Base-by-base conservation (phyloP, 2,888 invertebrate genomes). In the Entomobrya proxima region DNA sequence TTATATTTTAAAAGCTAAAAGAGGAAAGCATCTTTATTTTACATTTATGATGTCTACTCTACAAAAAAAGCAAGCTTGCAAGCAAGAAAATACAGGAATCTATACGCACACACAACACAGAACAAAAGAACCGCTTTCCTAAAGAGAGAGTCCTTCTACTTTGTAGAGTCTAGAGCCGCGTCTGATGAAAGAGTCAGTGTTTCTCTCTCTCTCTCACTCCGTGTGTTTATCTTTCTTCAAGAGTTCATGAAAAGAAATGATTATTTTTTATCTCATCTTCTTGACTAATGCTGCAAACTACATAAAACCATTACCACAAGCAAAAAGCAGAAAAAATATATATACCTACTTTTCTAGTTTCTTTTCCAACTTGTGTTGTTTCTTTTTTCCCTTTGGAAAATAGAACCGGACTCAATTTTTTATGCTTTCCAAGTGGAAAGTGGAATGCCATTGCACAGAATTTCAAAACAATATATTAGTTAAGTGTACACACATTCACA, bases 241-340 rank as follows among this genome's bases (percentile, higher is more conserved):
- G 75, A 75, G 75, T 76, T 83, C 83, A 83, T 83, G 67, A 83
- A 69, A 83, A 69, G 35, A 27, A 76, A 76, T 77, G 83, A 83
- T 76, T 83, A 83, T 77, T 83, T 69, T 83, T 52, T 77, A 52
- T 61, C 32, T 37, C 44, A 75, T 75, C 75, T 75, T 13, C 35
- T 55, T 75, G 75, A 55, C 75, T 75, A 75, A 75, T 52, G 52
- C 72, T n/a, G 52, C 24, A 35, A n/a, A 35, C 52, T 37, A 75
- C 75, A 75, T 75, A 75, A 75, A 75, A 52, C 52, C 75, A 75
- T 75, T 55, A 55, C 55, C 7, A 35, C 2, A 7, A 40, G 15
- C 7, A 40, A 15, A 40, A 40, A 40, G 15, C 9, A 40, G 15
- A 40, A 15, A 11, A 7, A 15, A 40, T 15, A 15, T 15, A 40